Conservation (phyloP, 2,797 vertebrate species). For the Picus viridis region DNA sequence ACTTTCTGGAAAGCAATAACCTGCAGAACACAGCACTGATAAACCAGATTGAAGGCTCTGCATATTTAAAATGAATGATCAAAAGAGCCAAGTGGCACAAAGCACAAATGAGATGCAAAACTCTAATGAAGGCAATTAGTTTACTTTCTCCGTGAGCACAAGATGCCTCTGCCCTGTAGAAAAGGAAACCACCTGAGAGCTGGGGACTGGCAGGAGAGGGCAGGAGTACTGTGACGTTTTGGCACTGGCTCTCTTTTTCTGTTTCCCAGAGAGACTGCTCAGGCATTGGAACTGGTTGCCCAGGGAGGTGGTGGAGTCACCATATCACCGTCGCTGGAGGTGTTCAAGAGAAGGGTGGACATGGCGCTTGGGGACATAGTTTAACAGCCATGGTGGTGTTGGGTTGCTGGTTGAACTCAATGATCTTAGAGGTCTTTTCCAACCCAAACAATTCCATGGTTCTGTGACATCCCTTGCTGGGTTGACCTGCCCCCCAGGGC, state of each 20-base stretch:
- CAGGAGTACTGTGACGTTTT: slow-evolving; percentile 26
- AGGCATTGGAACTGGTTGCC: too few species aligned
- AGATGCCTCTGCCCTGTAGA: slow-evolving; percentile 40
- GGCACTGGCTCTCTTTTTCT: not conserved
- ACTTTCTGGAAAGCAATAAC: slow-evolving; percentile 20
- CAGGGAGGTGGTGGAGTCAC: too few species aligned
- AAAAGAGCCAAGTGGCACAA: slow-evolving; percentile 49
- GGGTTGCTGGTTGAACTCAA: too few species aligned
- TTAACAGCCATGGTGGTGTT: too few species aligned
- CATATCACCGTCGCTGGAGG: too few species aligned
- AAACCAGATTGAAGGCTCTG: slow-evolving; percentile 7
- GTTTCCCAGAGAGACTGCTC: not conserved
- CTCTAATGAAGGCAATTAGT: slow-evolving; percentile 62
- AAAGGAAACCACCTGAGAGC: slow-evolving; percentile 41
- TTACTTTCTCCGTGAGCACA: slow-evolving; percentile 50
- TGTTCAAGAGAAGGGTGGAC: too few species aligned
- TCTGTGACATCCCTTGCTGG: not conserved
- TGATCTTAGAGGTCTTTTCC: too few species aligned
- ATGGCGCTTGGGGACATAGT: too few species aligned
- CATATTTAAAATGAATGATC: slow-evolving; percentile 54
- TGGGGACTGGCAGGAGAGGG: not conserved
- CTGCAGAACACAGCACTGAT: slow-evolving; percentile 3
- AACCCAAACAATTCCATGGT: too few species aligned
- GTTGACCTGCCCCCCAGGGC: not conserved
- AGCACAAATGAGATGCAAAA: slow-evolving; percentile 30